phyloP scores from a whole-genome alignment of 2,797 vertebrate genomes.

The Hirundo rustica region DNA sequence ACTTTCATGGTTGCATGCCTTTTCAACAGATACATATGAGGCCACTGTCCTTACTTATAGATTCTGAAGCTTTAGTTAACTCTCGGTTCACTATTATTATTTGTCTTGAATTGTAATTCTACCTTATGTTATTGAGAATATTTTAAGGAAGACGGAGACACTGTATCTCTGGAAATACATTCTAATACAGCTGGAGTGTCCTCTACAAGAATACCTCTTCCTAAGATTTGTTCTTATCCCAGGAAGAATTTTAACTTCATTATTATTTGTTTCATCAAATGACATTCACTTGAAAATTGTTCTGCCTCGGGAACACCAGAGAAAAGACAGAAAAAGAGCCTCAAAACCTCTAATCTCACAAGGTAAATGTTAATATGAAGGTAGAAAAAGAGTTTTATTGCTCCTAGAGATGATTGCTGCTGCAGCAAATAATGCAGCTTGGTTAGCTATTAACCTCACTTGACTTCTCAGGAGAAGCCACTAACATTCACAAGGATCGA shows the following conservation, averaged over 20 bases:
- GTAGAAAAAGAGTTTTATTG: background rate
- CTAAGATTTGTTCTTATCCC: background rate
- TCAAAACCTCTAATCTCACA: background rate
- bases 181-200: background rate
- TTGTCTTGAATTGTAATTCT: background rate
- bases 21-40: background rate
- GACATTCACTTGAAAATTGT: background rate
- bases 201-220: background rate
- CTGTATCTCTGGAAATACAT: background rate
- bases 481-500: background rate
- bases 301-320: background rate
- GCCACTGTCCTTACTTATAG: background rate
- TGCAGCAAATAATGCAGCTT: background rate
- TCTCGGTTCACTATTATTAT: background rate
- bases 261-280: background rate
- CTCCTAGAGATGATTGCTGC: background rate
- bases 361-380: background rate
- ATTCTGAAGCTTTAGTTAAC: background rate
- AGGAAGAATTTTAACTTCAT: background rate
- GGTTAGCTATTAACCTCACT: constrained; percentile 27
- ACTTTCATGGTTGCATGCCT: background rate
- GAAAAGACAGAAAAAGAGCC: background rate
- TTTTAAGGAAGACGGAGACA: background rate
- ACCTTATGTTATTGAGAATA: background rate
- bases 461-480: background rate